These are phyloP conservation scores for Lasioglossum baleicum DNA, from an alignment of 1,140 invertebrate genomes.

Conservation along the genomic window DNA sequence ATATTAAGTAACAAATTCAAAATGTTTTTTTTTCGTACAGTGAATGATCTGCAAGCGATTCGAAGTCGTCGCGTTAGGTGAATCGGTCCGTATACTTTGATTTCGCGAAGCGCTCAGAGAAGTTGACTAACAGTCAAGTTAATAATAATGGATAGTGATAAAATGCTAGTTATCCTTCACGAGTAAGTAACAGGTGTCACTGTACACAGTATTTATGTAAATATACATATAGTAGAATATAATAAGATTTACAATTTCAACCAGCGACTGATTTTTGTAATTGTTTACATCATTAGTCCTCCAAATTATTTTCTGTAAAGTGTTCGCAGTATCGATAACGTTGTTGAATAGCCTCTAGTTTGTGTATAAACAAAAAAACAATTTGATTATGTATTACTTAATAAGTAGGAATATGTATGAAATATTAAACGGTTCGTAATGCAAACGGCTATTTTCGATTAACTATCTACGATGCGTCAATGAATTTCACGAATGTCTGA, in stretches of 20 bases:
- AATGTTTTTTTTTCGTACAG: no score
- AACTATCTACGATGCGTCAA: background rate
- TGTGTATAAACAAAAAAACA: slow-evolving; percentile 65
- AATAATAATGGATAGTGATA: slow-evolving; percentile 49
- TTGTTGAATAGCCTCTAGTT: slow-evolving; percentile 71
- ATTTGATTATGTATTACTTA: slow-evolving; percentile 70
- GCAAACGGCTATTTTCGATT: slow-evolving; percentile 6
- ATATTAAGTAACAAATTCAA: no score
- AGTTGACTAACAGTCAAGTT: slow-evolving; percentile 41
- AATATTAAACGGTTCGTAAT: slow-evolving; percentile 39
- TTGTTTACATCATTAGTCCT: slow-evolving; percentile 62
- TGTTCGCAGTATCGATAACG: slow-evolving; percentile 59
- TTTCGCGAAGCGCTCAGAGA: slow-evolving; percentile 12
- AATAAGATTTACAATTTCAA: slow-evolving; percentile 66
- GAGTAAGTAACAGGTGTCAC: slow-evolving; percentile 52
- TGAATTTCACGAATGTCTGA: slow-evolving; percentile 11
- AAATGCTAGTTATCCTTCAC: slow-evolving; percentile 48
- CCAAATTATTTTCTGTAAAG: slow-evolving; percentile 56
- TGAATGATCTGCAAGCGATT: no score
- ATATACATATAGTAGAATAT: slow-evolving; percentile 71
- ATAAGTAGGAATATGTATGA: slow-evolving; percentile 67
- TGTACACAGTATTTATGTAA: slow-evolving; percentile 72
- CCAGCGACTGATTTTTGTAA: slow-evolving; percentile 68
- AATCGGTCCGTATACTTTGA: background rate
- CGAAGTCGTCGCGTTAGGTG: no score